Evolutionary conservation across 2,113 vertebrate species (phyloP).

Genomic region (Boleophthalmus pectinirostris): DNA sequence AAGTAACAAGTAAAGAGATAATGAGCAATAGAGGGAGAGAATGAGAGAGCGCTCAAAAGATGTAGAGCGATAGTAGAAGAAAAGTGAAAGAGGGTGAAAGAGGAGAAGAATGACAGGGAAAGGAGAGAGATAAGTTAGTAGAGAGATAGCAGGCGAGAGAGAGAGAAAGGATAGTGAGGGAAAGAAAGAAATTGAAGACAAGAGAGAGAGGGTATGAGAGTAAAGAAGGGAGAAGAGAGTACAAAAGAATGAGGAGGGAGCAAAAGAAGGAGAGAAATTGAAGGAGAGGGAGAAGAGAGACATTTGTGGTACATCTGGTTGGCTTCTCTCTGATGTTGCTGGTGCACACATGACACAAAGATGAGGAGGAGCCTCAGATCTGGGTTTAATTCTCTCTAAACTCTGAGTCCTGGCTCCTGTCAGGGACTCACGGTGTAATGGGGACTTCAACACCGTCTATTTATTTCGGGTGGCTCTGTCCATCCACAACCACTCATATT

Average conservation of each 20-base stretch:
- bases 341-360: slow-evolving; percentile 56
- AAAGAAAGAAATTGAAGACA: slow-evolving; percentile 42
- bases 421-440: slow-evolving; percentile 54
- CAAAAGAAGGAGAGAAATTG: slow-evolving; percentile 33
- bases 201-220: too few relatives aligned
- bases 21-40: too few relatives aligned
- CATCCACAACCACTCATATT: slow-evolving; percentile 26
- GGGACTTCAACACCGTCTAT: slow-evolving; percentile 59
- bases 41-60: too few relatives aligned
- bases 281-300: background rate
- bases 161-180: too few relatives aligned
- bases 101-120: too few relatives aligned
- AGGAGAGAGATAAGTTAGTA: too few relatives aligned
- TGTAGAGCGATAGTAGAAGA: too few relatives aligned
- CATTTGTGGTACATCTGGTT: slow-evolving; percentile 51
- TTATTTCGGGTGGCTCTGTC: slow-evolving; percentile 69
- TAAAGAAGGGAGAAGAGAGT: background rate
- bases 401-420: slow-evolving; percentile 53
- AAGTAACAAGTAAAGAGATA: too few relatives aligned
- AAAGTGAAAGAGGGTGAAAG: too few relatives aligned
- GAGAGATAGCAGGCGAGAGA: too few relatives aligned
- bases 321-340: slow-evolving; percentile 58
- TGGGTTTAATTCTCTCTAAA: slow-evolving; percentile 53
- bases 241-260: background rate
- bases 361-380: slow-evolving; percentile 27